Percentiles rank a stretch among this genome's conserved stretches.
Evolutionary conservation across 2,797 vertebrate species (phyloP).

Genomic region (Enteromius unitaeniatus): DNA sequence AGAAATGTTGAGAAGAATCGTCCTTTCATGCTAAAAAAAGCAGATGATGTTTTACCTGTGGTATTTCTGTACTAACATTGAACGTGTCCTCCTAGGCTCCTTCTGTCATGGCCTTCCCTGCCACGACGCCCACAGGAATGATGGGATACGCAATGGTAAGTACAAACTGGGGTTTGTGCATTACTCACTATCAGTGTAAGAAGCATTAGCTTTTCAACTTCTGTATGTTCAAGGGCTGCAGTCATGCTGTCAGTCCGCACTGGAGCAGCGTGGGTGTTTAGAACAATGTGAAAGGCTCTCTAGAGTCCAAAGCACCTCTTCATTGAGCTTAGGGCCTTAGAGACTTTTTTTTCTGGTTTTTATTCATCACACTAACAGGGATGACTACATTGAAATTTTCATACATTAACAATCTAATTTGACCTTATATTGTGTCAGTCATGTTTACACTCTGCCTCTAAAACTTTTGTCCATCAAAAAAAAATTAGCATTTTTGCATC

Average conservation of each 20-base stretch:
- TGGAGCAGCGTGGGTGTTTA: conserved; percentile 12
- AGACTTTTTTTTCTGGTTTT: neutral
- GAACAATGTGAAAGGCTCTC: conserved; percentile 24
- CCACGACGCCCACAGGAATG: conserved; percentile 94
- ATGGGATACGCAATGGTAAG: conserved; percentile 91
- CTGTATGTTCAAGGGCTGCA: conserved; percentile 11
- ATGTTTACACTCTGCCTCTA: too few relatives aligned
- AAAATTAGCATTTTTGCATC: too few relatives aligned
- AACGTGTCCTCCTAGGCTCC: conserved; percentile 84
- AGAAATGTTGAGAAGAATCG: conserved; percentile 54
- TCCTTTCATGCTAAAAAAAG: conserved; percentile 48
- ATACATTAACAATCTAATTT: too few relatives aligned
- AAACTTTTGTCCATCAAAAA: too few relatives aligned
- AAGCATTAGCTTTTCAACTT: neutral
- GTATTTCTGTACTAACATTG: conserved; percentile 63
- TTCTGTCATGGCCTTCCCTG: conserved; percentile 93
- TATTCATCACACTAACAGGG: neutral
- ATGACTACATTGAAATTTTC: neutral
- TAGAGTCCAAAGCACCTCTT: conserved; percentile 29
- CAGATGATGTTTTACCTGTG: conserved; percentile 57
- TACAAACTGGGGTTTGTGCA: neutral
- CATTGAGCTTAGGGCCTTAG: conserved; percentile 3
- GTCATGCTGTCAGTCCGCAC: conserved; percentile 11
- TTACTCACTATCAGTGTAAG: conserved; percentile 13
- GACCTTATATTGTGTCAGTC: too few relatives aligned